These are phyloP conservation scores for Hippocampus mohnikei DNA, from an alignment of 2,113 vertebrate species.

Conservation along the genomic window DNA sequence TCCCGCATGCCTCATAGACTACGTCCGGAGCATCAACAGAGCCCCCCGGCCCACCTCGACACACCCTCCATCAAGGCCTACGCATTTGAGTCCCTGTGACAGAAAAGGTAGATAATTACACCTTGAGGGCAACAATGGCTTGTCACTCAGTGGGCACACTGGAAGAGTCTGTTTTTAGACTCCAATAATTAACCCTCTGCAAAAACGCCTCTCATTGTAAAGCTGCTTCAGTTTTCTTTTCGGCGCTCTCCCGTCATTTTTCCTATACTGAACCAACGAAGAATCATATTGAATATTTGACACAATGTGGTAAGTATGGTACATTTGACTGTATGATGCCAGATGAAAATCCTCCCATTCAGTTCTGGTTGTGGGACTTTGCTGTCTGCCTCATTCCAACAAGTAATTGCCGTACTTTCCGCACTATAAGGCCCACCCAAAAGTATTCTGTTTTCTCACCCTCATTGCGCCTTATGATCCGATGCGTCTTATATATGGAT, in stretches of 20 bases:
- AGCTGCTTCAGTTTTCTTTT: neutral
- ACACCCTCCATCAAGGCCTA: neutral
- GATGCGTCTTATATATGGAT: too few relatives aligned
- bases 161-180: neutral
- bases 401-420: too few relatives aligned
- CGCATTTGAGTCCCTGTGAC: neutral
- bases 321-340: neutral
- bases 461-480: too few relatives aligned
- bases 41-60: neutral
- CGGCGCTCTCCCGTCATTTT: neutral
- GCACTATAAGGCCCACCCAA: too few relatives aligned
- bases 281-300: neutral
- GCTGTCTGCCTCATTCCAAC: neutral
- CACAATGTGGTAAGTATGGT: neutral
- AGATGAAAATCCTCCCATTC: neutral
- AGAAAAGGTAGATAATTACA: conserved; percentile 3
- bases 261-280: neutral
- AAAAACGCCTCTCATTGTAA: neutral
- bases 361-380: too few relatives aligned
- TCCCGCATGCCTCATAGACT: conserved; percentile 37
- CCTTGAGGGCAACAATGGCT: neutral
- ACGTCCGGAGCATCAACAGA: conserved; percentile 38
- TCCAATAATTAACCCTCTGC: neutral
- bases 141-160: neutral
- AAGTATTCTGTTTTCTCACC: too few relatives aligned